Conservation (phyloP, 2,113 vertebrate species). For the Cyrtonyx montezumae region DNA sequence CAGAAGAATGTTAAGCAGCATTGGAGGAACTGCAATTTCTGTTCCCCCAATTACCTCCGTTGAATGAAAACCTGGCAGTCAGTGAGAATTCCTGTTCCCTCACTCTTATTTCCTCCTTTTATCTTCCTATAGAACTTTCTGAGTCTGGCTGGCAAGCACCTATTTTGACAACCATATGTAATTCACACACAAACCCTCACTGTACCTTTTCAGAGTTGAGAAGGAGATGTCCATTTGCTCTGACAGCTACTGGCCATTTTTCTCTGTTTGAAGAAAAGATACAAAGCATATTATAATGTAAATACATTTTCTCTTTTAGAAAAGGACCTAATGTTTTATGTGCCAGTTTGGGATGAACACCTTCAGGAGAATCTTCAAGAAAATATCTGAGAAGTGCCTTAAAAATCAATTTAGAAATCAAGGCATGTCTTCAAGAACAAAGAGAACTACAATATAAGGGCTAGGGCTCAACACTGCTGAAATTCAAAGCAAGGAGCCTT, state of each 20-base stretch:
- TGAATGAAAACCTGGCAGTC: neutral
- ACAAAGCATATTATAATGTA: neutral
- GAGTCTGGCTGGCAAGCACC: neutral
- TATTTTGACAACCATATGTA: neutral
- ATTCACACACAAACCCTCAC: neutral
- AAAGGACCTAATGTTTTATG: neutral
- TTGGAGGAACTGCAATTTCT: neutral
- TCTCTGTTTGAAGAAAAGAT: conserved; percentile 76
- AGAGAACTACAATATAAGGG: neutral
- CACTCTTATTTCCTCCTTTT: neutral
- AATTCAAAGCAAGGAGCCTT: neutral
- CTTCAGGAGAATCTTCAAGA: neutral
- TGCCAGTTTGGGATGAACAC: neutral
- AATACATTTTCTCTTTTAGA: neutral
- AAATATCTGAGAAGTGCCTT: neutral
- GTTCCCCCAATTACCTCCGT: neutral
- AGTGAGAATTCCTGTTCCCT: no score
- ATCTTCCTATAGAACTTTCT: neutral
- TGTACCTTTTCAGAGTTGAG: conserved; percentile 97
- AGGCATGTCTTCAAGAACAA: neutral
- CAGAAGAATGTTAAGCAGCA: neutral
- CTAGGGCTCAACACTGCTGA: neutral
- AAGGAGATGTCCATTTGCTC: conserved; percentile 97
- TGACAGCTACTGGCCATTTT: conserved; percentile 93
- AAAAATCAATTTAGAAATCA: neutral